A percentile compares a stretch with the other conserved stretches of the same genome.
Evolutionary conservation across 2,888 invertebrate genomes (phyloP).

Genomic region (Mayetiola destructor): DNA sequence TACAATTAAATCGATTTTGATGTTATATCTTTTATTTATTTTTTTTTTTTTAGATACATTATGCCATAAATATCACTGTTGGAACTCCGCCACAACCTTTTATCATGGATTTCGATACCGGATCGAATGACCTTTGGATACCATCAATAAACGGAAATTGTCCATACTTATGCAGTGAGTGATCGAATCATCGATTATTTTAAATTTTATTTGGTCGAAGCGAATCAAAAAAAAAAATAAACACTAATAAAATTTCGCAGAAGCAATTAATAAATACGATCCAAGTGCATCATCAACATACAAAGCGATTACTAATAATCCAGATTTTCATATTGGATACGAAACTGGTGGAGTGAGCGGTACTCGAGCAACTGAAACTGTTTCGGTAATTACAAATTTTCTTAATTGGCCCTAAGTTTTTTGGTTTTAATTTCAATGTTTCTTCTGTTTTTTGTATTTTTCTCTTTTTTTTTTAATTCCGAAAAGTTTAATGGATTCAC

Average conservation of each 20-base stretch:
- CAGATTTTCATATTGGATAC: not conserved
- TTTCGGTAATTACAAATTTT: not conserved
- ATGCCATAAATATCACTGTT: not conserved
- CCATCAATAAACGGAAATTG: not conserved
- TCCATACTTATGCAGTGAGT: not conserved
- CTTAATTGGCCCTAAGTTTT: not conserved
- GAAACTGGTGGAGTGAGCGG: not conserved
- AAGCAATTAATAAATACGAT: not conserved
- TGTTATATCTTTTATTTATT: too few relatives aligned
- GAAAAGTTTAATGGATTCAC: not conserved
- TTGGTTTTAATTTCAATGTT: not conserved
- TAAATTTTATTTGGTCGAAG: not conserved
- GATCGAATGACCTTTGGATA: not conserved
- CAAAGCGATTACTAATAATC: not conserved
- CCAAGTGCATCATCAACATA: not conserved
- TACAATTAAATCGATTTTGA: not conserved
- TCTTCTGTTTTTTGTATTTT: not conserved
- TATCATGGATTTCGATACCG: not conserved
- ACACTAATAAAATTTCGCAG: not conserved
- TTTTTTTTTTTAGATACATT: not conserved
- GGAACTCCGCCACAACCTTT: constrained; percentile 1
- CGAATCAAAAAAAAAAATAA: not conserved
- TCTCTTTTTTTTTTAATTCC: not conserved
- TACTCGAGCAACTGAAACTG: not conserved
- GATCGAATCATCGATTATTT: not conserved